Evolutionary conservation across 2,113 vertebrate species (phyloP).

Genomic region (Macrotus californicus): DNA sequence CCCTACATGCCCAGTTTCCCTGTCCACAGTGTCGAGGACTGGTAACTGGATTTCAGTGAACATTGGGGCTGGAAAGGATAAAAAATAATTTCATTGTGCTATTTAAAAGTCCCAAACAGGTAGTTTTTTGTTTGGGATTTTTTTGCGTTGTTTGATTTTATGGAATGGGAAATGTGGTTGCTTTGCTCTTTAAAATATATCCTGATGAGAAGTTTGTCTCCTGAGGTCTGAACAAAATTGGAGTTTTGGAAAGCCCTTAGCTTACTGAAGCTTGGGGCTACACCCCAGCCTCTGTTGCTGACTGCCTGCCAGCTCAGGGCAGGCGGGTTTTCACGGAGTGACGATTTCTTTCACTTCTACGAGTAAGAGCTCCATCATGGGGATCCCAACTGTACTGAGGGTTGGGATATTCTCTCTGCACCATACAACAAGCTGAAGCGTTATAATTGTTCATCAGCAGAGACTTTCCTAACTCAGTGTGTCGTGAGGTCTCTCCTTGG

Average conservation of each 20-base stretch:
- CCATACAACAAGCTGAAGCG: slow-evolving; percentile 71
- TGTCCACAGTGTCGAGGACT: not conserved
- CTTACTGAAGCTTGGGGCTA: not conserved
- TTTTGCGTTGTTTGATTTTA: not conserved
- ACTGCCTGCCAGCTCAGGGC: not conserved
- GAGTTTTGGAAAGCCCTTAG: slow-evolving; percentile 43
- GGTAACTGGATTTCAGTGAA: slow-evolving; percentile 21
- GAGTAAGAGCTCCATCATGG: slow-evolving; percentile 73
- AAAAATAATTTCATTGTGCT: not conserved
- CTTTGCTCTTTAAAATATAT: slow-evolving; percentile 27
- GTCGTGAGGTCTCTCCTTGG: not conserved
- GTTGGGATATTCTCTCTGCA: slow-evolving; percentile 49
- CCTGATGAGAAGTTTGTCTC: slow-evolving; percentile 3
- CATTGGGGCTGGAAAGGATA: not conserved
- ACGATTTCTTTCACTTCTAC: slow-evolving; percentile 80
- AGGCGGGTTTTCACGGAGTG: slow-evolving; percentile 73
- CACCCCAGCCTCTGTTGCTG: slow-evolving; percentile 48
- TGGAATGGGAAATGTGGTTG: not conserved
- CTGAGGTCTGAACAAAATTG: not conserved
- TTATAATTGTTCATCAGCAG: slow-evolving; percentile 44
- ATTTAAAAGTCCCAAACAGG: not conserved
- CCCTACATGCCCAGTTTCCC: not conserved
- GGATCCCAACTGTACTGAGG: slow-evolving; percentile 62
- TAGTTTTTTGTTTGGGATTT: not conserved
- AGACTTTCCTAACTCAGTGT: slow-evolving; percentile 66